Conservation (phyloP, 2,113 vertebrate species). For the Atrichornis clamosus region DNA sequence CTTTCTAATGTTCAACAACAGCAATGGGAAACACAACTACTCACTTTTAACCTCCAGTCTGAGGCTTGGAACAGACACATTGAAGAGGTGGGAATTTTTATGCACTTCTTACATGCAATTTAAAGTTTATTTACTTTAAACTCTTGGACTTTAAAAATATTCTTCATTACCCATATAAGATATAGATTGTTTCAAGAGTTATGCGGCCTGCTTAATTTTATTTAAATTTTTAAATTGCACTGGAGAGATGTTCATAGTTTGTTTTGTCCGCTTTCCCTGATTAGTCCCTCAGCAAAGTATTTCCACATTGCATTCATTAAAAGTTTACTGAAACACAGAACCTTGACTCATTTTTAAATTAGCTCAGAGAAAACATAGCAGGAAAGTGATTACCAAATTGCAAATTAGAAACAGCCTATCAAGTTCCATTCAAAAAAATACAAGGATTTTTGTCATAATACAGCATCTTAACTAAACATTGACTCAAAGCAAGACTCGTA, state of each 20-base stretch:
- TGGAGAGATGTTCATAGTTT: background rate
- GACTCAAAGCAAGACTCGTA: background rate
- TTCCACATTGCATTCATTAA: background rate
- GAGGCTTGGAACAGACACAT: background rate
- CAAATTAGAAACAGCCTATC: background rate
- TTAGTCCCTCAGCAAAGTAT: background rate
- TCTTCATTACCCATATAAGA: background rate
- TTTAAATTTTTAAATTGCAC: background rate
- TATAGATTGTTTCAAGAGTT: background rate
- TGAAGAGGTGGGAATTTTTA: background rate
- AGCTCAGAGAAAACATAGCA: background rate
- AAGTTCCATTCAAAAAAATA: background rate
- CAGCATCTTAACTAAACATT: background rate
- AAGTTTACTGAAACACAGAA: background rate
- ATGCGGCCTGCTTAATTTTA: background rate
- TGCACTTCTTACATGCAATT: background rate
- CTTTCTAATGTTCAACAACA: background rate
- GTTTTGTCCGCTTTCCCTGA: background rate
- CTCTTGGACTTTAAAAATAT: background rate
- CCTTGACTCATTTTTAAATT: background rate
- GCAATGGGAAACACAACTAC: background rate
- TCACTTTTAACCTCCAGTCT: background rate
- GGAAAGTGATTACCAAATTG: background rate
- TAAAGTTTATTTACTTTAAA: background rate
- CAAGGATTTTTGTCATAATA: background rate